Evolutionary conservation across 2,888 invertebrate species (phyloP).

Genomic region (Microchrysa polita): DNA sequence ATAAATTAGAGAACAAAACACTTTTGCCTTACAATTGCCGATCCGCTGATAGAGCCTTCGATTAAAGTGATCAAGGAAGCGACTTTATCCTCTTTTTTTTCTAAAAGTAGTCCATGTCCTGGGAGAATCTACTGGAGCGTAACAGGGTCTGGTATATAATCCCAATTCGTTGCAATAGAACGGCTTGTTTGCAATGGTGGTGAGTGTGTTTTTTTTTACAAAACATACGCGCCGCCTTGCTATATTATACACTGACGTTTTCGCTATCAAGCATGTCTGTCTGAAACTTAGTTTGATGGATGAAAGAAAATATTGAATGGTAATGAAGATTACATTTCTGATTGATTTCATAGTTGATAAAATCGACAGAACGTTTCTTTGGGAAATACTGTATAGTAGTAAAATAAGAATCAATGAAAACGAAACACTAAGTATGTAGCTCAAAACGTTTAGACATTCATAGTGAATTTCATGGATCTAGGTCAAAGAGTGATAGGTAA

Average conservation of each 20-base stretch:
- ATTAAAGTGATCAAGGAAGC: not conserved
- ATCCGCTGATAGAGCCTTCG: not conserved
- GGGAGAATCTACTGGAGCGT: not conserved
- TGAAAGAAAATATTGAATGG: conserved; percentile 50
- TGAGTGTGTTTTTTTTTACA: not conserved
- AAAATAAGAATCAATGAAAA: too few species aligned
- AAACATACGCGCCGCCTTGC: too few species aligned
- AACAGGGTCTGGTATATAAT: not conserved
- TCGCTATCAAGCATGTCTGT: conserved; percentile 1
- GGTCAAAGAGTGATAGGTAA: too few species aligned
- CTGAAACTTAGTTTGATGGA: conserved; percentile 46
- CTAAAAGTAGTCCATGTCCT: not conserved
- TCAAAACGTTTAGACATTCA: too few species aligned
- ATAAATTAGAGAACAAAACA: conserved; percentile 46
- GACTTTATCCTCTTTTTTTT: not conserved
- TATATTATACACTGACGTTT: too few species aligned
- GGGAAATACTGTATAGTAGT: too few species aligned
- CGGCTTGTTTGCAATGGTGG: not conserved
- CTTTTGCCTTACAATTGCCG: conserved; percentile 44
- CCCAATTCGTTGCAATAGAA: not conserved
- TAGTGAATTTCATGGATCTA: too few species aligned
- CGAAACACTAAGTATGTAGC: too few species aligned
- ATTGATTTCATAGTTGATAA: conserved; percentile 48
- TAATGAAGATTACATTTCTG: conserved; percentile 49
- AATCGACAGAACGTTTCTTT: conserved; percentile 37